Evolutionary conservation across 2,113 vertebrate genomes (phyloP).

Genomic region (Typhlomys cinereus): DNA sequence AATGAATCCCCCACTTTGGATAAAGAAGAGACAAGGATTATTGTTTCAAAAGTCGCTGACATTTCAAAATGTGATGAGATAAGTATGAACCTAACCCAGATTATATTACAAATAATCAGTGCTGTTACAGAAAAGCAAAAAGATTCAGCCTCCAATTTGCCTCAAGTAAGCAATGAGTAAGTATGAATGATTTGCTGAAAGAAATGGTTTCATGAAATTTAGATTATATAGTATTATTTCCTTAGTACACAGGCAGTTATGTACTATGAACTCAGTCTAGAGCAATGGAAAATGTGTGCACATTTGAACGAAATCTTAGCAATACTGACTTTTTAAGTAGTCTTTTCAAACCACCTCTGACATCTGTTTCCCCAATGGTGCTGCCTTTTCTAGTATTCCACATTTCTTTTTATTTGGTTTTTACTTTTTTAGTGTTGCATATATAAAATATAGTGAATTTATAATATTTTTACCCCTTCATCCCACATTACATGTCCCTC

Average conservation of each 20-base stretch:
- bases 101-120: slow-evolving; percentile 72
- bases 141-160: slow-evolving; percentile 52
- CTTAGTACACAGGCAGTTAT: not conserved
- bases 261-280: not conserved
- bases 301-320: not conserved
- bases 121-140: slow-evolving; percentile 70
- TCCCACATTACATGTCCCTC: no score
- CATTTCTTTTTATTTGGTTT: no score
- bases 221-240: not conserved
- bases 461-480: no score
- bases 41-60: slow-evolving; percentile 80
- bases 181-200: slow-evolving; percentile 49
- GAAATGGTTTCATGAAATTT: not conserved
- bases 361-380: not conserved
- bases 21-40: slow-evolving; percentile 76
- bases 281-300: not conserved
- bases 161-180: slow-evolving; percentile 79
- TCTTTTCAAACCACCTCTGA: not conserved
- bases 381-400: not conserved
- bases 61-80: slow-evolving; percentile 74
- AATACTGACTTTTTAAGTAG: not conserved
- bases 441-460: no score
- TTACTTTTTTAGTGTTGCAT: no score
- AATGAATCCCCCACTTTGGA: slow-evolving; percentile 45
- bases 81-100: slow-evolving; percentile 68